phyloP scores from a whole-genome alignment of 2,797 vertebrate genomes.

The Neosilurus hyrtlii region DNA sequence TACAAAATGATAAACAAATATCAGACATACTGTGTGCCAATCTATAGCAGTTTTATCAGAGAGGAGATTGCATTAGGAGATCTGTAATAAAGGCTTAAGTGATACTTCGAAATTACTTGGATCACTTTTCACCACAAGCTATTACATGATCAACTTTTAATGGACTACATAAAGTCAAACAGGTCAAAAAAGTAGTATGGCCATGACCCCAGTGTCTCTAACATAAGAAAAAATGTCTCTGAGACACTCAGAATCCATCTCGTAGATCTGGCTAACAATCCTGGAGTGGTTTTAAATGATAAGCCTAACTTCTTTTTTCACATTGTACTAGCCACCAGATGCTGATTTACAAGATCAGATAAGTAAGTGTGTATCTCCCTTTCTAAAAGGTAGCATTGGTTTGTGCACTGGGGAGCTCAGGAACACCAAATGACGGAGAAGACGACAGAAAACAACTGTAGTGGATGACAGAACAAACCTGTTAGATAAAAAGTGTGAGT shows the following conservation, averaged over 20 bases:
- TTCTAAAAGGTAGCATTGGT: no score
- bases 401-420: neutral
- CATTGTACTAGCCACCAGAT: neutral
- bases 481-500: neutral
- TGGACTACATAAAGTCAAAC: neutral
- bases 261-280: neutral
- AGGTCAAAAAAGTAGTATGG: neutral
- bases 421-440: neutral
- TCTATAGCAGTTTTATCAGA: neutral
- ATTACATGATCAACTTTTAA: neutral
- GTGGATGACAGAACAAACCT: neutral
- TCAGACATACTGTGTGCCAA: neutral
- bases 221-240: neutral
- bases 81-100: conserved; percentile 1
- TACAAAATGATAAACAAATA: no score
- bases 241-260: neutral
- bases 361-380: neutral
- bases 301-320: neutral
- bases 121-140: neutral
- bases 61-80: neutral
- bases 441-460: neutral
- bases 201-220: neutral
- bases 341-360: neutral
- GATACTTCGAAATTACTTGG: neutral
- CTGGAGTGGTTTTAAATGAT: neutral